A percentile compares a stretch with the other conserved stretches of the same genome.
These are phyloP conservation scores for Orchestes rusci DNA, from an alignment of 2,888 invertebrate species.

Conservation along the genomic window DNA sequence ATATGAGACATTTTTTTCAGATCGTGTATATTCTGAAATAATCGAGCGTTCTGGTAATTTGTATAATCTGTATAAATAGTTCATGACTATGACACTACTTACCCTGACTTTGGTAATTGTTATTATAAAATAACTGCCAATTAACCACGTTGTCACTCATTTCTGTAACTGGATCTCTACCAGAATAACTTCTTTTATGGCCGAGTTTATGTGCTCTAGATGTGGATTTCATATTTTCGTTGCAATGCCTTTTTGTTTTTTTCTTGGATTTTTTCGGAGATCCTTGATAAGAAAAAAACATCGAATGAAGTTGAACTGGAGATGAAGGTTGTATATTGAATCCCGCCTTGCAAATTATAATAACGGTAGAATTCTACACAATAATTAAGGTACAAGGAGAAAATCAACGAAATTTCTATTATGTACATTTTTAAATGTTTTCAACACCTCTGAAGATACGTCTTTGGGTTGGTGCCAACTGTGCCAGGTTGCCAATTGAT, in stretches of 20 bases:
- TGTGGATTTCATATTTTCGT: conserved; percentile 11
- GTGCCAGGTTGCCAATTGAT: no score
- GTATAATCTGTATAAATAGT: no score
- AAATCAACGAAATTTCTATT: no score
- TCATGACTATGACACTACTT: no score
- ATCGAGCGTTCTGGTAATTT: no score
- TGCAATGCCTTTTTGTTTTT: conserved; percentile 10
- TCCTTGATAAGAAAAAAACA: conserved; percentile 3
- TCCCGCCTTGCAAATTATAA: neutral
- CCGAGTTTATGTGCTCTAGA: conserved; percentile 25
- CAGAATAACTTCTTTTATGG: conserved; percentile 21
- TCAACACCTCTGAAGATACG: no score
- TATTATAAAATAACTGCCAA: conserved; percentile 48
- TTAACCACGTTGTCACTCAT: conserved; percentile 45
- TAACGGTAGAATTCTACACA: neutral
- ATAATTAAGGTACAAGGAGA: no score
- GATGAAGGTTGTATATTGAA: no score
- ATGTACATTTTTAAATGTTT: no score
- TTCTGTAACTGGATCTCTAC: conserved; percentile 22
- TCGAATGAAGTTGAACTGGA: neutral
- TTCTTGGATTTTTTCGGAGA: conserved; percentile 16
- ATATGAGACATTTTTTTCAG: no score
- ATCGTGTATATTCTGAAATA: no score
- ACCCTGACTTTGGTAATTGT: conserved; percentile 34
- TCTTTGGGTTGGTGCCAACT: no score